A percentile compares a stretch with the other conserved stretches of the same genome.
Evolutionary conservation across 2,113 vertebrate species (phyloP).

Genomic region (Dolichallabes microphthalmus): DNA sequence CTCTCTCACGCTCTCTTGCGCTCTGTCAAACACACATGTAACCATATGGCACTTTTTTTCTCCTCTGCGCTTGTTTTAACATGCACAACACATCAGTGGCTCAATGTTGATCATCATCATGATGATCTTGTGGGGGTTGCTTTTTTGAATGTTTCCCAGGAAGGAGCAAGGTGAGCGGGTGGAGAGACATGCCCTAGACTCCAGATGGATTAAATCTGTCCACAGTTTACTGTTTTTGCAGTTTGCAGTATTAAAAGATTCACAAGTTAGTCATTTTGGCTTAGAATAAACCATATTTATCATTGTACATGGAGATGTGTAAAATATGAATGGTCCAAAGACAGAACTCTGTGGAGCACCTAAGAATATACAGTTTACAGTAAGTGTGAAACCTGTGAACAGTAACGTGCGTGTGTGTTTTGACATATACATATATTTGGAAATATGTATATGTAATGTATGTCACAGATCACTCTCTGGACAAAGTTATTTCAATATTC

Average conservation of each 20-base stretch:
- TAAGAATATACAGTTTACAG: background rate
- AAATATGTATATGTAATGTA: slow-evolving; percentile 9
- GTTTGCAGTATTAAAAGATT: slow-evolving; percentile 10
- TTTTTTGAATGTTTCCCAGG: slow-evolving; percentile 34
- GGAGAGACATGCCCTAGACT: slow-evolving; percentile 23
- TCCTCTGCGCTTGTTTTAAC: slow-evolving; percentile 28
- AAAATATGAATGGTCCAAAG: background rate
- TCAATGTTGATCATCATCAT: slow-evolving; percentile 40
- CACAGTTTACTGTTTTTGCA: slow-evolving; percentile 45
- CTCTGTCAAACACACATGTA: slow-evolving; percentile 25
- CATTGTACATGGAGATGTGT: background rate
- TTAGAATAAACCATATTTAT: background rate
- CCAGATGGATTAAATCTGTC: slow-evolving; percentile 51
- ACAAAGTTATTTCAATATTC: background rate
- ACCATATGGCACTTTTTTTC: background rate
- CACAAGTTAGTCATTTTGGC: background rate
- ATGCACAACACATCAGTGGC: slow-evolving; percentile 39
- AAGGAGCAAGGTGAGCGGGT: slow-evolving; percentile 27
- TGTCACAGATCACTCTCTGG: background rate
- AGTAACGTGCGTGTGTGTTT: background rate
- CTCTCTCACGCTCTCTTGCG: slow-evolving; percentile 5
- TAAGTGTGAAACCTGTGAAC: background rate
- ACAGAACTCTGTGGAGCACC: slow-evolving; percentile 1
- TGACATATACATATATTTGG: background rate
- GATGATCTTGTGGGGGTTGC: slow-evolving; percentile 33